phyloP scores from a whole-genome alignment of 2,113 vertebrate genomes.

The Nettapus auritus region DNA sequence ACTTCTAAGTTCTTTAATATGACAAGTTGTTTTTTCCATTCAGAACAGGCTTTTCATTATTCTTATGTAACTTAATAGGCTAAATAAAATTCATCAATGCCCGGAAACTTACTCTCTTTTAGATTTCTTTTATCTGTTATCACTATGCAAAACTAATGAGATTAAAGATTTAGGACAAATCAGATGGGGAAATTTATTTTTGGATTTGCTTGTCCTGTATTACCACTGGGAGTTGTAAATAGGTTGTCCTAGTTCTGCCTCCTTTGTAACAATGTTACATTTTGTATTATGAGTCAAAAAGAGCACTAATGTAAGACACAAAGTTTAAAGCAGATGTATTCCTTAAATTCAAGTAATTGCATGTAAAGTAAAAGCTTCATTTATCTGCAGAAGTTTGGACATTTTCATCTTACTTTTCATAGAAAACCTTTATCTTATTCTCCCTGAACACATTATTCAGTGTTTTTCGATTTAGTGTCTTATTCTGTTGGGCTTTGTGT shows the following conservation, averaged over 20 bases:
- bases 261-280: neutral
- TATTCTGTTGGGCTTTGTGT: neutral
- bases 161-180: constrained; percentile 63
- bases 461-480: neutral
- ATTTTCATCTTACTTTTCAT: neutral
- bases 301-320: neutral
- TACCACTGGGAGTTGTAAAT: neutral
- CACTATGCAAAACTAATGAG: constrained; percentile 38
- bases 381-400: neutral
- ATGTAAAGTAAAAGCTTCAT: neutral
- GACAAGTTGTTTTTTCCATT: neutral
- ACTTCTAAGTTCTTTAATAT: neutral
- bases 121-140: constrained; percentile 29
- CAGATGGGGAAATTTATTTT: constrained; percentile 36
- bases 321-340: neutral
- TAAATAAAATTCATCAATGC: neutral
- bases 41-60: neutral
- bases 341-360: neutral
- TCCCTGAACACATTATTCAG: neutral
- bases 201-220: constrained; percentile 13
- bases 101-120: neutral
- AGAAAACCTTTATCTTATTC: neutral
- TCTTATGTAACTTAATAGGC: neutral
- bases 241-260: constrained; percentile 23
- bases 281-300: neutral